Evolutionary conservation across 64 coral and sea anemone genomes (phyloP), one percentile per base, ranked within the genome.

Genomic region (Actinia tenebrosa): DNA sequence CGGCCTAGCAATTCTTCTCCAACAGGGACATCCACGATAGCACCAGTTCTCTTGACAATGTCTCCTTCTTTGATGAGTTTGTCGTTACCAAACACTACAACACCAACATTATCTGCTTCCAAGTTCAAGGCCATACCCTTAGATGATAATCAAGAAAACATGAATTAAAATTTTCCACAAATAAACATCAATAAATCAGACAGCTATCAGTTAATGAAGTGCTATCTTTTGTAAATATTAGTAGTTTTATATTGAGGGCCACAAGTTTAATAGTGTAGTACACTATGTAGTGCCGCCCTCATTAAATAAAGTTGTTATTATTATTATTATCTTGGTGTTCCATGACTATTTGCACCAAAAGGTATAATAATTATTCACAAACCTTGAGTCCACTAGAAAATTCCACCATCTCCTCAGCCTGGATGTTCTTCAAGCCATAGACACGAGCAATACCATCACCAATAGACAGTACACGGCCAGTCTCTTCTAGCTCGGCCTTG

Each of bases 391-490:
- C 96, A 86, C 93, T 92, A 18, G 96, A 98, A 54, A 98, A 98
- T 75, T 98, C 96, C 14, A 98, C 96, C 96, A 98, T 98, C 85
- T 98, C 96, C 87, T 98, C 96, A n/a, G 96, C 96, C 79, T 98
- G 96, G 44, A 98, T 98, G 75, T 98, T 98, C 83, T 98, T 98
- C 56, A 98, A 89, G 45, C 96, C 96, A 98, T 95, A 98, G 2
- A 98, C 96, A 95, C 96, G 96, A 83, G 96, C 96, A 93, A 98
- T 98, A 90, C 96, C 96, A 95, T 98, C 96, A 98, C 96, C 96
- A 95, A 98, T 98, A 5, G 96, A 98, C 18, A 98, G 50, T n/a
- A 98, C 96, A 44, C 96, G 90, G 16, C 96, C 96, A 79, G 96
- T 98, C 87, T 98, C 96, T 78, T 98, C 96, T 3, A 98, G 93